A percentile compares a stretch with the other conserved stretches of the same genome.
Conservation (phyloP, 2,888 invertebrate genomes). For the Fragum sueziense region DNA sequence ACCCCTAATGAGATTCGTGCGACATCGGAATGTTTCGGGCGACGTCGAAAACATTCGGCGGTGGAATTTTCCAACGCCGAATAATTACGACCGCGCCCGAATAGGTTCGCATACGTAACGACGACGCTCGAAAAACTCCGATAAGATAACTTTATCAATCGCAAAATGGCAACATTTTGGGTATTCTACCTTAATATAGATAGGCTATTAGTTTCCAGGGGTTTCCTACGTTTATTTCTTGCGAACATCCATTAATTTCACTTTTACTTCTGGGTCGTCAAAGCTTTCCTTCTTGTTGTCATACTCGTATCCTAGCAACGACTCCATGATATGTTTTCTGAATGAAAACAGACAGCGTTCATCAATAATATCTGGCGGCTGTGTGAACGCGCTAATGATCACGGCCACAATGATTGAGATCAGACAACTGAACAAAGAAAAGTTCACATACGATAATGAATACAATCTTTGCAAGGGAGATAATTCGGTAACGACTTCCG, state of each 20-base stretch:
- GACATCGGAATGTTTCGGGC: too few relatives aligned
- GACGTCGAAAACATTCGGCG: too few relatives aligned
- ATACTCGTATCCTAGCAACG: background rate
- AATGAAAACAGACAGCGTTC: conserved; percentile 34
- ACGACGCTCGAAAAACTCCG: too few relatives aligned
- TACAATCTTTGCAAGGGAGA: conserved; percentile 23
- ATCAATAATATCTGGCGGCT: conserved; percentile 18
- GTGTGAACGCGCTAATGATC: conserved; percentile 26
- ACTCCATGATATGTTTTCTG: conserved; percentile 24
- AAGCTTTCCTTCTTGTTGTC: background rate
- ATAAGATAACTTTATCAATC: too few relatives aligned
- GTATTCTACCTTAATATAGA: too few relatives aligned
- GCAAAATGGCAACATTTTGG: too few relatives aligned
- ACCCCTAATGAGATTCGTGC: too few relatives aligned
- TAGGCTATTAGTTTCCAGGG: too few relatives aligned
- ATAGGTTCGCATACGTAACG: too few relatives aligned
- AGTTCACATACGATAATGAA: conserved; percentile 29
- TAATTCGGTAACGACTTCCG: background rate
- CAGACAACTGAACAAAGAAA: conserved; percentile 33
- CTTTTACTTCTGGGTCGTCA: background rate
- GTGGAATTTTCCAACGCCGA: too few relatives aligned
- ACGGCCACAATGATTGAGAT: conserved; percentile 21
- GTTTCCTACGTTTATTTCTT: background rate
- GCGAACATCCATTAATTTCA: background rate
- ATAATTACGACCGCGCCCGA: too few relatives aligned